Conservation (phyloP, 2,888 invertebrate genomes). For the Noctua janthe region DNA sequence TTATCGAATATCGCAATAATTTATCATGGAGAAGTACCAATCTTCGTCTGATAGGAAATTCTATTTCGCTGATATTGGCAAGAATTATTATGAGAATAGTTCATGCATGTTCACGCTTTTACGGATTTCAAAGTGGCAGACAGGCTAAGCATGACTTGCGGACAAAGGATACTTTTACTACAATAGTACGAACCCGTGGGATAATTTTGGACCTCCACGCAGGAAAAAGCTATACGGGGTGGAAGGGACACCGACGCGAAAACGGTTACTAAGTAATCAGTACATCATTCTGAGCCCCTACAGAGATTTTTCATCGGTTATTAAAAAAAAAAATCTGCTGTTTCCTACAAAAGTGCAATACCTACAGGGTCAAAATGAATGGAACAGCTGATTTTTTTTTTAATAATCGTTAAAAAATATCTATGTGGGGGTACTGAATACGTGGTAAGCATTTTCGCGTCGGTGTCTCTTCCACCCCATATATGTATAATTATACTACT, state of each 20-base stretch:
- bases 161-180: background rate
- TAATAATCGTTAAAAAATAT: no score
- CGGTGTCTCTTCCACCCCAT: no score
- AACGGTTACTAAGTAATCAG: no score
- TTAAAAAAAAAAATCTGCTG: no score
- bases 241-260: no score
- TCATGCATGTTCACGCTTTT: background rate
- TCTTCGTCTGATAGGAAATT: background rate
- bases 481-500: background rate
- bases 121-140: background rate
- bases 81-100: conserved; percentile 2
- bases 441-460: no score
- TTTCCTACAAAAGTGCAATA: no score
- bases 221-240: background rate
- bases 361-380: no score
- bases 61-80: background rate
- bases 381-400: no score
- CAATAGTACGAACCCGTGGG: background rate
- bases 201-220: background rate
- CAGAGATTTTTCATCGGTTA: no score
- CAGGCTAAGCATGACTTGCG: background rate
- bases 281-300: no score
- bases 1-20: conserved; percentile 9
- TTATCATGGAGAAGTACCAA: conserved; percentile 9
- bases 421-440: no score